Base-by-base conservation (phyloP, 2,797 vertebrate genomes). In the Coilia nasus region DNA sequence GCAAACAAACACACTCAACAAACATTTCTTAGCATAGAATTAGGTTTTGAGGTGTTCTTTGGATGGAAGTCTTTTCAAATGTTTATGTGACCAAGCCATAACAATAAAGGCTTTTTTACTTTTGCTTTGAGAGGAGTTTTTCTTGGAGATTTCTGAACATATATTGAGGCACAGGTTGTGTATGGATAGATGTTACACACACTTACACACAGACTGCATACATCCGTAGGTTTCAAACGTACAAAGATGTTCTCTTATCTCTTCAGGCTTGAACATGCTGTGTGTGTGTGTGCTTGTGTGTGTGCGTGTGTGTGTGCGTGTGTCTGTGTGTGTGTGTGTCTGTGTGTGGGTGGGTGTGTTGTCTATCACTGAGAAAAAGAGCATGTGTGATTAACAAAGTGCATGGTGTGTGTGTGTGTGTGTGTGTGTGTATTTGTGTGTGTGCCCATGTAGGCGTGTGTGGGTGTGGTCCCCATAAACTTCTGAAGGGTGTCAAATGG, bases 281-380 rank as follows among this genome's bases (percentile, higher is more conserved):
- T 9, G 80, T 81, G 80, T 81, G 46, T 81, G 81, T 54, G 15
- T 44, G 67, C 11, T 17, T 31, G 62, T 85, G 44, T 81, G 44
- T 82, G 57, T 47, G 56, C 46, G 75, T 80, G 67, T 64, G 44
- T 54, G 80, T 82, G 82, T 11, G 5, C 67, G 14, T 67, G 85
- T 35, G 47, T 84, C 5, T 54, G n/a, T 15, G 14, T 23, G 41
- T 80, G 50, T 83, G 7, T 54, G 50, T 54, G 50, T 54, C 2
- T 54, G 59, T 82, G 17, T 28, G 41, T 7, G 82, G 59, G 28
- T 93, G 81, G 46, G 25, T 86, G 50, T 54, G 50, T 54, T 54
- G 50, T 54, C n/a, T n/a, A n/a, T n/a, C n/a, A n/a, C n/a, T n/a
- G n/a, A n/a, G n/a, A n/a, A n/a, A n/a, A n/a, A n/a, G n/a, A n/a